phyloP scores from a whole-genome alignment of 2,888 invertebrate species.

The Aquatica leii region DNA sequence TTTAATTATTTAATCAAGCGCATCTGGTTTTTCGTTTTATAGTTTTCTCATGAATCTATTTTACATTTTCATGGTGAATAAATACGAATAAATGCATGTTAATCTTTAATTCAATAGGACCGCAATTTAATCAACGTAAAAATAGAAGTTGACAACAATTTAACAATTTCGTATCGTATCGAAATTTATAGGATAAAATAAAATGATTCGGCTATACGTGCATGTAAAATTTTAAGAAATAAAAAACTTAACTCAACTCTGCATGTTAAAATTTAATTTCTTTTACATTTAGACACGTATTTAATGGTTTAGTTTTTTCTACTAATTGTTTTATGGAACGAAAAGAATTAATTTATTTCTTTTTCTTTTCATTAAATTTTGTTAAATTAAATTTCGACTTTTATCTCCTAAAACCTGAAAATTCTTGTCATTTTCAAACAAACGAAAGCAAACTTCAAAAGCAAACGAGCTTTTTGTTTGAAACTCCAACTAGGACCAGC shows the following conservation, averaged over 20 bases:
- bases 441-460: conserved; percentile 58
- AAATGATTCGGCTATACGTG: conserved; percentile 34
- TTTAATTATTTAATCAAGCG: conserved; percentile 46
- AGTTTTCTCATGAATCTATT: conserved; percentile 44
- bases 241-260: conserved; percentile 22
- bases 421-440: conserved; percentile 56
- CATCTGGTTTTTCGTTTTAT: conserved; percentile 34
- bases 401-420: conserved; percentile 49
- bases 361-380: background rate
- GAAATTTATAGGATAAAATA: conserved; percentile 15
- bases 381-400: conserved; percentile 1
- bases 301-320: conserved; percentile 22
- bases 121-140: conserved; percentile 34
- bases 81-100: conserved; percentile 43
- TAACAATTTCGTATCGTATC: conserved; percentile 1
- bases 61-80: conserved; percentile 46
- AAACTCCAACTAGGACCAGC: conserved; percentile 47
- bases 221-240: conserved; percentile 34
- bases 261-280: conserved; percentile 29
- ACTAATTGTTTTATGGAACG: background rate
- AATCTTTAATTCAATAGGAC: conserved; percentile 44
- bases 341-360: background rate
- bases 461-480: conserved; percentile 56
- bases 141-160: conserved; percentile 23
- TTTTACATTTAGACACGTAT: conserved; percentile 35